Base-by-base conservation (phyloP, 2,797 vertebrate species). In the Lepus townsendii region DNA sequence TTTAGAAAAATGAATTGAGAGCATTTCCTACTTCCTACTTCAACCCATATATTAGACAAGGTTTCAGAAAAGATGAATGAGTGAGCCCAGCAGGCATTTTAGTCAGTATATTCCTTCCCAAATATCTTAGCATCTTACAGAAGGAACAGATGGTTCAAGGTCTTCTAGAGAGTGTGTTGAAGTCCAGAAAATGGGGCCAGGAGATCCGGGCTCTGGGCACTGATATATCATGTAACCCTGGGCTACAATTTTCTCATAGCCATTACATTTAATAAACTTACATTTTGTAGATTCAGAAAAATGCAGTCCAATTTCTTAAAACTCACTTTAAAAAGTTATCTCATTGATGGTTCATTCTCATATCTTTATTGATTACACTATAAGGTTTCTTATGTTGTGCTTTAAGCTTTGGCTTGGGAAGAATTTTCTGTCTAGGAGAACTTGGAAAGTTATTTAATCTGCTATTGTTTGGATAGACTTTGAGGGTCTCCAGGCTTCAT, bases 351-450 rank as follows among this genome's bases (percentile, higher is more conserved):
- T n/a, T 54, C 30, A 35, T 80, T 86, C 26, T 77, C 38, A 26
- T 52, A 16, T 27, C 30, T 27, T 91, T 3, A n/a, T 88, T 57
- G 66, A n/a, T 80, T 54, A 26, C 0, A 76, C 27, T 30, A 3
- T 63, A 79, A 24, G 19, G 66, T 47, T 3, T 76, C 38, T 91
- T 88, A n/a, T 2, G 16, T 11, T 54, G 1, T 20, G 42, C 9
- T 86, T 82, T 69, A 54, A 80, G 19, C 32, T 96, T 90, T 72
- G 60, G n/a, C 69, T 86, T 35, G 32, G 35, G 83, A 94, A 86
- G n/a, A 11, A 69, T 69, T 68, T 93, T 57, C 12, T 66, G n/a
- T 79, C 50, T 79, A 83, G 26, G 73, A 83, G 72, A 69, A 1
- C 27, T 83, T 73, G 62, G 86, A 90, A 93, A 87, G 54, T 83